Evolutionary conservation across 2,113 vertebrate species (phyloP), one percentile per base, ranked within the genome.

Genomic region (Nasalis larvatus): DNA sequence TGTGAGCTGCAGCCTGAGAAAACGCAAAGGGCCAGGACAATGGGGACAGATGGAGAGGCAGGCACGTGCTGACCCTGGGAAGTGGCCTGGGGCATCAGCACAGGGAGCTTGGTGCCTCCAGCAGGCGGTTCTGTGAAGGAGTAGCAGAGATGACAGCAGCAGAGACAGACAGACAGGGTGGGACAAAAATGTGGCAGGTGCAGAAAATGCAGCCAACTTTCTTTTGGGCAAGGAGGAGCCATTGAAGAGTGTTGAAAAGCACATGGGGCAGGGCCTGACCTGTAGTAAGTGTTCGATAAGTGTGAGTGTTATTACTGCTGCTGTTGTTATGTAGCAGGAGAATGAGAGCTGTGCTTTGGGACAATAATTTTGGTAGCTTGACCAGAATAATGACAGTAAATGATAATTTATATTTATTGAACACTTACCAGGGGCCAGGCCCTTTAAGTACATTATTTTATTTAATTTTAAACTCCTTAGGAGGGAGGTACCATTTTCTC

Each of bases 231-330:
- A 3, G 0, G 1, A 42, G 71, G 71, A 80, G n/a, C 32, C 23
- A 14, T 1, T 30, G 10, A n/a, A n/a, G 13, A 66, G 66, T 25
- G 4, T n/a, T n/a, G 66, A 52, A 83, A 91, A 49, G 63, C 30
- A 12, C 30, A 32, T 1, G 14, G 49, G 87, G 32, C 47, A 35
- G 17, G 60, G 42, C 58, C 66, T 37, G 42, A 27, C 40, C 63
- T 7, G 9, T 25, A 0, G 0, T 42, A n/a, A 54, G 73, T 7
- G 25, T 60, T 86, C 3, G 1, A 0, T 45, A 12, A n/a, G 20
- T 4, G 14, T 56, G n/a, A 37, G 52, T 32, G 25, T n/a, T 69
- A 27, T 71, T 68, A 9, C 13, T 27, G 11, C 88, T 56, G 21
- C 52, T 60, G 56, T 20, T 73, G 13, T 42, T 58, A 52, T 20